Evolutionary conservation across 53 echinoderm and acorn worm genomes (phyloP).

Genomic region (Henricia sp.): DNA sequence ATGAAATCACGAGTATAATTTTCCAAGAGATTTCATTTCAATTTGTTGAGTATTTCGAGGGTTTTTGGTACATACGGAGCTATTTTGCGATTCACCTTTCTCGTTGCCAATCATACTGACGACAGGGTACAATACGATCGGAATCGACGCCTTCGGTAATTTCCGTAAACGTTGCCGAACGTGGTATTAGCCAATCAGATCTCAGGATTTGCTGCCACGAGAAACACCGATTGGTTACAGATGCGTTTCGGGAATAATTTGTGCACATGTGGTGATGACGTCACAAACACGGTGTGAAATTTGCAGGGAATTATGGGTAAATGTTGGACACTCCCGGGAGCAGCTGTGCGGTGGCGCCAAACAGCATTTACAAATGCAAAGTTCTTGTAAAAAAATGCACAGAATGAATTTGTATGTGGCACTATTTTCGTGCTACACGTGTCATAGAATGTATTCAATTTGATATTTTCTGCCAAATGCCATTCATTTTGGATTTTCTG

Average conservation of each 20-base stretch:
- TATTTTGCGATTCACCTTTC: constrained; percentile 56
- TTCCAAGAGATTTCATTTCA: constrained; percentile 32
- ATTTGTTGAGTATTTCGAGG: constrained; percentile 49
- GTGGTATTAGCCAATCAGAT: constrained; percentile 56
- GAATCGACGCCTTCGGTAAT: constrained; percentile 54
- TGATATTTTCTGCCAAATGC: no score
- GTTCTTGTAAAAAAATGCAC: no score
- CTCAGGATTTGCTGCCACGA: constrained; percentile 16
- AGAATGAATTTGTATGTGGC: no score
- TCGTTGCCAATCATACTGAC: constrained; percentile 75
- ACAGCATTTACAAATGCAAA: neutral
- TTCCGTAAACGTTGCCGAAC: constrained; percentile 51
- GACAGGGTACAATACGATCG: constrained; percentile 80
- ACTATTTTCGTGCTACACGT: no score
- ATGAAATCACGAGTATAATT: constrained; percentile 18
- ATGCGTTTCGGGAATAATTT: constrained; percentile 36
- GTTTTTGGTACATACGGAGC: constrained; percentile 45
- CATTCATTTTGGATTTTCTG: neutral
- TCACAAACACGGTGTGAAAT: constrained; percentile 16
- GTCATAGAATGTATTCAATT: no score
- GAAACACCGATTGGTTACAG: constrained; percentile 47
- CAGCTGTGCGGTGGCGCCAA: constrained; percentile 24
- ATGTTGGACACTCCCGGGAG: constrained; percentile 41
- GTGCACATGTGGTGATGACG: constrained; percentile 51
- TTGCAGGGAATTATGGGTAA: constrained; percentile 27